These are phyloP conservation scores for Sylvia atricapilla DNA, from an alignment of 2,113 vertebrate species.

Conservation along the genomic window DNA sequence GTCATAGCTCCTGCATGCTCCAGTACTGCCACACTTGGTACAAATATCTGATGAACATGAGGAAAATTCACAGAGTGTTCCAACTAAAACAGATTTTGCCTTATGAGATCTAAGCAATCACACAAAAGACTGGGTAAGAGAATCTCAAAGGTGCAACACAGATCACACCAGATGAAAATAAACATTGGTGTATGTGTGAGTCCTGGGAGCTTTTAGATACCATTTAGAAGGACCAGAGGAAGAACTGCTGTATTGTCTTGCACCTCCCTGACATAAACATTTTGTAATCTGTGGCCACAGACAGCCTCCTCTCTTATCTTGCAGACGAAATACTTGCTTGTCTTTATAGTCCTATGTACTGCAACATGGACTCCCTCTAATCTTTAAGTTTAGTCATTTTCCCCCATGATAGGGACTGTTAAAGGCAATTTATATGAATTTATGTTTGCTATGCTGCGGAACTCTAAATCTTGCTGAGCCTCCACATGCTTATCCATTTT, in stretches of 20 bases:
- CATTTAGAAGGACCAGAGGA: background rate
- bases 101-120: background rate
- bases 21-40: background rate
- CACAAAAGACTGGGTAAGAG: background rate
- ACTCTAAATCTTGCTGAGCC: background rate
- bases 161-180: background rate
- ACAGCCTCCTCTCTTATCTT: background rate
- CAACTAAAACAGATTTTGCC: background rate
- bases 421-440: background rate
- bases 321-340: background rate
- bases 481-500: background rate
- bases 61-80: background rate
- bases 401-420: background rate
- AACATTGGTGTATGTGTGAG: no score
- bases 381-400: background rate
- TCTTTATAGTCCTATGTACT: background rate
- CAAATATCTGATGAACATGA: background rate
- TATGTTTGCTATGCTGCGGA: background rate
- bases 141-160: background rate
- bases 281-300: background rate
- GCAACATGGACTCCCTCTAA: background rate
- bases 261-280: background rate
- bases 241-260: background rate
- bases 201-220: background rate
- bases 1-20: background rate